Conservation (phyloP, 2,888 invertebrate species). For the Lasioglossum oenotherae region DNA sequence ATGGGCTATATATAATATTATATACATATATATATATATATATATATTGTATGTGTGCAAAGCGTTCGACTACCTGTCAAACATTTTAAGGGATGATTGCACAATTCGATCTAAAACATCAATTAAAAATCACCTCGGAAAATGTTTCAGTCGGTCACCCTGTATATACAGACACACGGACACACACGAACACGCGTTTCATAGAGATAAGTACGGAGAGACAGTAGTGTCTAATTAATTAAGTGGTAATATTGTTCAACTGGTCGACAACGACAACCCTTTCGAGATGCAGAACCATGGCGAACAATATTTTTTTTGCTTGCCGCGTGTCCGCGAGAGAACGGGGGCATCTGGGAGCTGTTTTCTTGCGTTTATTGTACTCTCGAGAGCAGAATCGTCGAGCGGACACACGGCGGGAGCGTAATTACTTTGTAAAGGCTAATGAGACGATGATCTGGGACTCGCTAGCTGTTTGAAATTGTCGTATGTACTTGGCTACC, state of each 20-base stretch:
- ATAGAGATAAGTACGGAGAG: slow-evolving; percentile 46
- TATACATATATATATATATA: slow-evolving; percentile 34
- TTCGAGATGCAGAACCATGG: slow-evolving; percentile 33
- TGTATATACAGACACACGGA: slow-evolving; percentile 32
- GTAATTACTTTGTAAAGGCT: neutral
- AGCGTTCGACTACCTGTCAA: neutral
- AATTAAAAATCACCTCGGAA: neutral
- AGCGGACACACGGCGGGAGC: neutral
- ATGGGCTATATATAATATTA: slow-evolving; percentile 31
- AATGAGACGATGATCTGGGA: neutral
- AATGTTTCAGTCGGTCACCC: neutral
- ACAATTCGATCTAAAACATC: neutral
- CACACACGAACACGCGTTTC: slow-evolving; percentile 45
- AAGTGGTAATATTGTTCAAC: slow-evolving; percentile 40
- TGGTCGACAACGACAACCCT: slow-evolving; percentile 51
- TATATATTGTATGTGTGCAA: slow-evolving; percentile 19
- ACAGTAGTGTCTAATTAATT: slow-evolving; percentile 49
- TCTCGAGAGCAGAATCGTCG: neutral
- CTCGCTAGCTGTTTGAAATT: neutral
- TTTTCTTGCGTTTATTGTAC: neutral
- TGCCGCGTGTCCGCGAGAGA: neutral
- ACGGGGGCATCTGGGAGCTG: neutral
- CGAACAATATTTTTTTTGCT: no score
- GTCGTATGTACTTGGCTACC: neutral
- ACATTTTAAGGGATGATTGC: neutral